These are phyloP conservation scores for Piscicola geometra DNA, from an alignment of 2,888 invertebrate genomes.

Conservation along the genomic window DNA sequence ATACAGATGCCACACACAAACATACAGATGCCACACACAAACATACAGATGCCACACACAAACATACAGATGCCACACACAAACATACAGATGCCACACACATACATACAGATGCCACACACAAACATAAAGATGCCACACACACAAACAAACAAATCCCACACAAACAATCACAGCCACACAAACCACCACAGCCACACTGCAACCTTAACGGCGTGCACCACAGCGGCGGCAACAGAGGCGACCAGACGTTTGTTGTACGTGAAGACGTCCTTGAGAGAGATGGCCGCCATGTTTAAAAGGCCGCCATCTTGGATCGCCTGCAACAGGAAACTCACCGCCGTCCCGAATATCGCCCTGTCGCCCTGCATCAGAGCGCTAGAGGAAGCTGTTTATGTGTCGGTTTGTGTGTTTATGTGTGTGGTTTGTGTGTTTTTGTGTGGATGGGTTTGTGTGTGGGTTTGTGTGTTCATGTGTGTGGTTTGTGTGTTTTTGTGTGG, in stretches of 20 bases:
- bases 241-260: conserved; percentile 66
- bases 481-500: not conserved
- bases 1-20: not conserved
- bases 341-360: conserved; percentile 65
- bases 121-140: not conserved
- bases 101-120: not conserved
- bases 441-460: not conserved
- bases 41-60: not conserved
- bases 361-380: conserved; percentile 77
- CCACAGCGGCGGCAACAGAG: conserved; percentile 71
- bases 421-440: not conserved
- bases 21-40: not conserved
- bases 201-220: conserved; percentile 63
- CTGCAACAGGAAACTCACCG: conserved; percentile 66
- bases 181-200: not conserved
- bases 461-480: not conserved
- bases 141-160: not conserved
- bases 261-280: conserved; percentile 77
- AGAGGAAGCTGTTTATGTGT: conserved; percentile 65
- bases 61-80: not conserved
- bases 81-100: not conserved
- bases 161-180: not conserved
- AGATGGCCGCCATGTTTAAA: conserved; percentile 76
- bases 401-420: no score
- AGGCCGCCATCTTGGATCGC: conserved; percentile 67